Percentiles rank a stretch among this genome's conserved stretches.
Evolutionary conservation across 1,140 invertebrate species (phyloP).

Genomic region (Ceratosolen solmsi): DNA sequence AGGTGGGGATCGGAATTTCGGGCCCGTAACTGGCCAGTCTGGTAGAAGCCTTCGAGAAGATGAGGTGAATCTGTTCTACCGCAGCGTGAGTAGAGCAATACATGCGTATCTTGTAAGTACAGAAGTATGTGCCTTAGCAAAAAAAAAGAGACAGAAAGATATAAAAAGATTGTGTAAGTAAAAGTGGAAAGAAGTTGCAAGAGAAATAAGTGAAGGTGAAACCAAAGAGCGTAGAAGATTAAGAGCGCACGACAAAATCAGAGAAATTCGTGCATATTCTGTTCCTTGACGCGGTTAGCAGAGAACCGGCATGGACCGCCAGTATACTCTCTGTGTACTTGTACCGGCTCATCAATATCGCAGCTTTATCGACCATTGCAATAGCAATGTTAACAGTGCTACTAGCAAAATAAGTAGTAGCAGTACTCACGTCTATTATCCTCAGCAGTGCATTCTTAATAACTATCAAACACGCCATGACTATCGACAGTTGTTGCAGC

Average conservation of each 20-base stretch:
- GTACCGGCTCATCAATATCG: slow-evolving; percentile 72
- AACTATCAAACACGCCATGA: slow-evolving; percentile 40
- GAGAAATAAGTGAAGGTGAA: slow-evolving; percentile 30
- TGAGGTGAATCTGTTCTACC: slow-evolving; percentile 65
- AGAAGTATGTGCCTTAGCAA: slow-evolving; percentile 24
- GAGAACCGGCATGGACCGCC: slow-evolving; percentile 70
- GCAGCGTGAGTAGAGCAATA: slow-evolving; percentile 44
- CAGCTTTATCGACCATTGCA: slow-evolving; percentile 67
- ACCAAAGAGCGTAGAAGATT: slow-evolving; percentile 26
- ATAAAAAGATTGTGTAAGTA: background rate
- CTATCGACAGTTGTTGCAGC: slow-evolving; percentile 41
- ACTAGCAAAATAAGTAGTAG: slow-evolving; percentile 37
- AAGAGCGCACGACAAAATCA: slow-evolving; percentile 21
- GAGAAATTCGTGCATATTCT: slow-evolving; percentile 25
- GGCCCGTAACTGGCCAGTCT: slow-evolving; percentile 71
- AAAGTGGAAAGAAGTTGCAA: background rate
- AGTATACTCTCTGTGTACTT: slow-evolving; percentile 72
- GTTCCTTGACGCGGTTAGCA: background rate
- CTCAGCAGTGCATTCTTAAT: slow-evolving; percentile 42
- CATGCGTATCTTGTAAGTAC: background rate
- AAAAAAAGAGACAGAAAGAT: background rate
- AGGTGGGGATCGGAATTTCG: slow-evolving; percentile 74
- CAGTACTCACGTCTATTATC: slow-evolving; percentile 13
- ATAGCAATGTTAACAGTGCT: slow-evolving; percentile 47
- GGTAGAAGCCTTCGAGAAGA: slow-evolving; percentile 70